A percentile compares a stretch with the other conserved stretches of the same genome.
Evolutionary conservation across 2,797 vertebrate genomes (phyloP).

Genomic region (Bucorvus abyssinicus): DNA sequence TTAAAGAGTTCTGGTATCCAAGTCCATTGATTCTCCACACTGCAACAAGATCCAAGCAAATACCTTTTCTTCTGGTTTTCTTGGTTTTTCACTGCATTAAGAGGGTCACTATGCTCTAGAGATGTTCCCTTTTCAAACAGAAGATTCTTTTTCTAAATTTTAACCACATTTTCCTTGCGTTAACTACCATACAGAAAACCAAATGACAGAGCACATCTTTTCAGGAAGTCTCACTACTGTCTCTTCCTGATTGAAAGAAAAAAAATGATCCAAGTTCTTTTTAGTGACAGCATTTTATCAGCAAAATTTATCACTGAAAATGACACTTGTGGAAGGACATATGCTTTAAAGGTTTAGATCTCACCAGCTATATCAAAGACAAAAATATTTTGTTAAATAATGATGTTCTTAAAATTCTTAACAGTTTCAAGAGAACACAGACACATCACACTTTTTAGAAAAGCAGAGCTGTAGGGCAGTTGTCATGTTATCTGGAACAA

Average conservation of each 20-base stretch:
- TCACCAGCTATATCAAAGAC: background rate
- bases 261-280: too few relatives aligned
- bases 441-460: background rate
- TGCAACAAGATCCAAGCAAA: background rate
- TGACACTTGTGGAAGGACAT: fast-evolving
- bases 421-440: background rate
- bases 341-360: background rate
- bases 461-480: background rate
- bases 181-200: too few relatives aligned
- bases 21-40: background rate
- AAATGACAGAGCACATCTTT: too few relatives aligned
- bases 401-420: background rate
- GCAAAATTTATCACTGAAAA: background rate
- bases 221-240: too few relatives aligned
- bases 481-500: background rate
- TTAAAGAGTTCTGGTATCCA: background rate
- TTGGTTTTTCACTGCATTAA: background rate
- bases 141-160: background rate
- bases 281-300: background rate
- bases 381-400: background rate
- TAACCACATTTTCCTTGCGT: background rate
- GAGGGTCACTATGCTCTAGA: background rate
- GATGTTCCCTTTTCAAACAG: background rate
- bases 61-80: background rate
- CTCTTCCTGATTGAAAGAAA: too few relatives aligned